Conservation (phyloP, 1,140 invertebrate species). For the Halictus rubicundus region DNA sequence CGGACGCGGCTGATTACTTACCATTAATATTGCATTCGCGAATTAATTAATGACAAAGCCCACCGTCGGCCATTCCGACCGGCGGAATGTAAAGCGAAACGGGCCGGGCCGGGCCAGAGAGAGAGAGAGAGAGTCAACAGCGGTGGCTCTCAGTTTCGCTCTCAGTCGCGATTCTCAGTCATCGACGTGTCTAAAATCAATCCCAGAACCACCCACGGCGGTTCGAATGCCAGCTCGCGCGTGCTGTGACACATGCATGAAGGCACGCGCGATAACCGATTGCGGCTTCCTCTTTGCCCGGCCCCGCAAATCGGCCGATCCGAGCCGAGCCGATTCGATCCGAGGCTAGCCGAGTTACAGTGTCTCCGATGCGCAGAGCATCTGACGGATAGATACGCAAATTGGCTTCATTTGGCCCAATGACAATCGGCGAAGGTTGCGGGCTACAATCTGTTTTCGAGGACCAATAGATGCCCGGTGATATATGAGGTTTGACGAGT, state of each 20-base stretch:
- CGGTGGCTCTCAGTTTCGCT: neutral
- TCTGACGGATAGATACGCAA: conserved; percentile 53
- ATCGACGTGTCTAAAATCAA: conserved; percentile 74
- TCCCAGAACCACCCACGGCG: conserved; percentile 44
- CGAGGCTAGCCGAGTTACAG: neutral
- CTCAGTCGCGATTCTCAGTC: neutral
- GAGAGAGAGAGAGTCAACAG: too few relatives aligned
- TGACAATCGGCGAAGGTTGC: conserved; percentile 55
- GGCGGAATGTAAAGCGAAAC: conserved; percentile 26
- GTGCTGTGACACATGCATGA: conserved; percentile 24
- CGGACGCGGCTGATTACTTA: conserved; percentile 75
- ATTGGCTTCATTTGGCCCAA: conserved; percentile 57
- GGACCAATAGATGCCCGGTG: conserved; percentile 26
- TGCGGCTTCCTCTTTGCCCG: conserved; percentile 18
- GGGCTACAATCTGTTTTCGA: conserved; percentile 54
- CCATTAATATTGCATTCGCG: conserved; percentile 76
- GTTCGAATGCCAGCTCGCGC: conserved; percentile 30
- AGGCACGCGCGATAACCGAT: conserved; percentile 39
- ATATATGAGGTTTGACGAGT: conserved; percentile 49
- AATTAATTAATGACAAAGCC: conserved; percentile 77
- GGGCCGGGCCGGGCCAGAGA: neutral
- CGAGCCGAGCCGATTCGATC: neutral
- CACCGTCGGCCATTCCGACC: conserved; percentile 63
- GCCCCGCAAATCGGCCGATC: too few relatives aligned
- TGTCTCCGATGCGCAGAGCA: conserved; percentile 22